Percentiles rank a stretch among this genome's conserved stretches.
These are phyloP conservation scores for Orgyia antiqua DNA, from an alignment of 2,888 invertebrate genomes.

Conservation along the genomic window DNA sequence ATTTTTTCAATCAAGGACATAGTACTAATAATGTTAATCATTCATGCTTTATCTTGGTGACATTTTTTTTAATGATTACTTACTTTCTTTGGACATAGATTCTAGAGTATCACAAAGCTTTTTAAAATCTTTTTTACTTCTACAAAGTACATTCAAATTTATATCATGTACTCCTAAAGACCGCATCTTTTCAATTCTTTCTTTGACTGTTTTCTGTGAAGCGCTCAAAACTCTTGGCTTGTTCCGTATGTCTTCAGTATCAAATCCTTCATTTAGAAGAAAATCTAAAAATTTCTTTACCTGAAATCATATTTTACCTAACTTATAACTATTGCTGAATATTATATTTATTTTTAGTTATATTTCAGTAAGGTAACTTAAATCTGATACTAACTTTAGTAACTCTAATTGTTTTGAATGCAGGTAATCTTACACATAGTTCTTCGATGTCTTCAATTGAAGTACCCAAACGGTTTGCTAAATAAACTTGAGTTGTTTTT, in stretches of 20 bases:
- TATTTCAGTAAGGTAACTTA: too few relatives aligned
- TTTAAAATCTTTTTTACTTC: slow-evolving; percentile 73
- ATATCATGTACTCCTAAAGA: slow-evolving; percentile 61
- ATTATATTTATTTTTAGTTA: too few relatives aligned
- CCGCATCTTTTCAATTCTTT: slow-evolving; percentile 68
- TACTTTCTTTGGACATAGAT: slow-evolving; percentile 19
- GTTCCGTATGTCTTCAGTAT: slow-evolving; percentile 68
- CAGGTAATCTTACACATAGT: slow-evolving; percentile 72
- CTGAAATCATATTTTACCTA: too few relatives aligned
- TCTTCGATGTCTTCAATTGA: slow-evolving; percentile 58
- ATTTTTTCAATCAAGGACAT: too few relatives aligned
- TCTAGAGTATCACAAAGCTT: slow-evolving; percentile 61
- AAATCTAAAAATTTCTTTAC: slow-evolving; percentile 79
- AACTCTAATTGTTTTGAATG: slow-evolving; percentile 71
- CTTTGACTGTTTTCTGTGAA: slow-evolving; percentile 74
- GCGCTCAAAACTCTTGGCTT: slow-evolving; percentile 76
- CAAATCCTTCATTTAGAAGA: slow-evolving; percentile 71
- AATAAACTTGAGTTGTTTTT: slow-evolving; percentile 68
- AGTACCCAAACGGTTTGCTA: slow-evolving; percentile 73
- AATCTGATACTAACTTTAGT: slow-evolving; percentile 75
- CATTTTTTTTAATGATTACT: too few relatives aligned
- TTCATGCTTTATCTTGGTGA: too few relatives aligned
- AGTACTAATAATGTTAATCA: too few relatives aligned
- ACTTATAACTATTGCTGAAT: too few relatives aligned
- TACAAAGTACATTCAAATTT: slow-evolving; percentile 75